Percentiles rank a stretch among this genome's conserved stretches.
Evolutionary conservation across 2,797 vertebrate genomes (phyloP).

Genomic region (Rachycentron canadum): DNA sequence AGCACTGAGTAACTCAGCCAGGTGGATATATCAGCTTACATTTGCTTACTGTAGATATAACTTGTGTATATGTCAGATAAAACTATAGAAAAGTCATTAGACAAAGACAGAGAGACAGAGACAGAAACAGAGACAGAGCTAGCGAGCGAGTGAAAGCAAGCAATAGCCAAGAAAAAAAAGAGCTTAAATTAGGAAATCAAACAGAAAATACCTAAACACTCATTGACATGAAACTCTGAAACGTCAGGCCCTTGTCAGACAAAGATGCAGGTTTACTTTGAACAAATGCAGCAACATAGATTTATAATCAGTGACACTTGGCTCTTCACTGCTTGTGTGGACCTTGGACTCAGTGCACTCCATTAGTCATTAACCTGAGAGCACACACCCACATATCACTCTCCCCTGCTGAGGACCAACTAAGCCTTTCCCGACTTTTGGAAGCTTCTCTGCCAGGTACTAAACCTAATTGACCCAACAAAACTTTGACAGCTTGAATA

Average conservation of each 20-base stretch:
- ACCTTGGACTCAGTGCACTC: conserved; percentile 73
- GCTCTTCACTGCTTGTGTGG: conserved; percentile 57
- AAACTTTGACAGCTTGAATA: conserved; percentile 22
- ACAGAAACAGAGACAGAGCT: too few relatives aligned
- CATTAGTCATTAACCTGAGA: conserved; percentile 86
- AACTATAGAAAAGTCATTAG: background rate
- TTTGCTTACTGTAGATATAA: background rate
- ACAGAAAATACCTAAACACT: background rate
- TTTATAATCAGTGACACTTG: conserved; percentile 34
- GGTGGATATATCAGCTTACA: background rate
- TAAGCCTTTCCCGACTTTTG: conserved; percentile 42
- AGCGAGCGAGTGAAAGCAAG: too few relatives aligned
- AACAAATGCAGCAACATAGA: conserved; percentile 43
- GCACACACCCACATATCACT: conserved; percentile 74
- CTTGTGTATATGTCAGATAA: background rate
- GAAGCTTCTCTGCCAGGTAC: conserved; percentile 36
- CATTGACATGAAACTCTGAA: background rate
- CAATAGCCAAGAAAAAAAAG: background rate
- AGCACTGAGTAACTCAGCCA: background rate
- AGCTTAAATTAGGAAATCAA: background rate
- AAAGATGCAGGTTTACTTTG: conserved; percentile 15
- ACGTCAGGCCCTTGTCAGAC: conserved; percentile 1
- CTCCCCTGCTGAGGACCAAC: conserved; percentile 46
- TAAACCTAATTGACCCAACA: conserved; percentile 13
- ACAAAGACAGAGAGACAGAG: background rate